Conservation (phyloP, 1,140 invertebrate genomes). For the Penaeus chinensis region DNA sequence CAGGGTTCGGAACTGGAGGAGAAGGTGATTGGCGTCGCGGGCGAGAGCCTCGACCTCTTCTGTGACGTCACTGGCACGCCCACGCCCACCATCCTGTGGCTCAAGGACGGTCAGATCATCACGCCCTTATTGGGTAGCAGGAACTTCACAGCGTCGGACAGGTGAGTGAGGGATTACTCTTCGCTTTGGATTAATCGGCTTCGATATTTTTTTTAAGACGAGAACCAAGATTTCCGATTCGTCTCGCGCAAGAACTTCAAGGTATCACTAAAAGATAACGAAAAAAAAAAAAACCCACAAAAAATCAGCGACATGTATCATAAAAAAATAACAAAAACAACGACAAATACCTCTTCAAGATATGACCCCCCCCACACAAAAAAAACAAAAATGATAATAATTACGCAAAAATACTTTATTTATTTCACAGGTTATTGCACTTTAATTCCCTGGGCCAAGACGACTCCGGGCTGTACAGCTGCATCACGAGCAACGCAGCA, state of each 20-base stretch:
- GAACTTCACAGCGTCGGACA: neutral
- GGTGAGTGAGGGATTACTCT: neutral
- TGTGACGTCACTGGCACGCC: constrained; percentile 66
- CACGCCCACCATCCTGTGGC: constrained; percentile 67
- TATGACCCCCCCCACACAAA: too few relatives aligned
- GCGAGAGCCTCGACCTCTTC: constrained; percentile 59
- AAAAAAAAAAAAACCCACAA: neutral
- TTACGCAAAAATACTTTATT: neutral
- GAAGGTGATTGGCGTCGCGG: constrained; percentile 46
- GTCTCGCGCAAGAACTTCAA: too few relatives aligned
- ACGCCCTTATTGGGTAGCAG: neutral
- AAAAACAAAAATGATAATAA: too few relatives aligned
- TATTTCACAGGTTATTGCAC: constrained; percentile 17
- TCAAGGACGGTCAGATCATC: constrained; percentile 52
- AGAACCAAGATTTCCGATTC: too few relatives aligned
- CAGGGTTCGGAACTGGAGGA: constrained; percentile 32
- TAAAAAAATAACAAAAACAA: too few relatives aligned
- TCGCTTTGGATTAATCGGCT: too few relatives aligned
- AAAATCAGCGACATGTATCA: neutral
- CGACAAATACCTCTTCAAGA: too few relatives aligned
- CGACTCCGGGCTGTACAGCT: constrained; percentile 64
- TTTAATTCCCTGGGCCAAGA: constrained; percentile 13
- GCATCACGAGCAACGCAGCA: constrained; percentile 65
- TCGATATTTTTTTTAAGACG: too few relatives aligned
- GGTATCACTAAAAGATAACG: too few relatives aligned